These are phyloP conservation scores for Seira ritae DNA, from an alignment of 2,888 invertebrate genomes.

Conservation along the genomic window DNA sequence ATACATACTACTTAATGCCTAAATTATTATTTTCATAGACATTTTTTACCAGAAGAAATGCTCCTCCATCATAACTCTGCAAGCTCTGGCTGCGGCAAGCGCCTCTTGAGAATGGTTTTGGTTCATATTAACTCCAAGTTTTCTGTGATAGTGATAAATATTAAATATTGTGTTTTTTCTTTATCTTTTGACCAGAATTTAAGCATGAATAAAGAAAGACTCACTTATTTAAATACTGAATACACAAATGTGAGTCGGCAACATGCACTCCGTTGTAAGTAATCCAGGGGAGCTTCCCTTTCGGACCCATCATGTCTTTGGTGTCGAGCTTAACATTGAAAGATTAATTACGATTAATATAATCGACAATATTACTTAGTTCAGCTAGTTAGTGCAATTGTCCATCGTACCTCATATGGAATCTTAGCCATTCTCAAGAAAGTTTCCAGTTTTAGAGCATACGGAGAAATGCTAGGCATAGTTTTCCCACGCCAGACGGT, in stretches of 20 bases:
- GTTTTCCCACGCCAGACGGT: constrained; percentile 25
- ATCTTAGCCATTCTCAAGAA: constrained; percentile 48
- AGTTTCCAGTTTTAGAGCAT: constrained; percentile 55
- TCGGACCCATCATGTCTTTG: constrained; percentile 74
- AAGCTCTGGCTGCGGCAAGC: constrained; percentile 74
- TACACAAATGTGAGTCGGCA: constrained; percentile 75
- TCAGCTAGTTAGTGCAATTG: not conserved
- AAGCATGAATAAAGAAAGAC: not conserved
- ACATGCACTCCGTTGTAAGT: constrained; percentile 74
- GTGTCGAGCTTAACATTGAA: constrained; percentile 74
- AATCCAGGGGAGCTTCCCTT: constrained; percentile 76
- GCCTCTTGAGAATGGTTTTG: constrained; percentile 73
- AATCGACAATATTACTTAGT: not conserved
- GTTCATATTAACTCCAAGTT: constrained; percentile 74
- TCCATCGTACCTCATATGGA: constrained; percentile 35
- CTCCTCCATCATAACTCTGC: constrained; percentile 75
- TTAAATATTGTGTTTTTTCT: not conserved
- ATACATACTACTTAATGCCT: not conserved
- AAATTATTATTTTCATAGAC: not conserved
- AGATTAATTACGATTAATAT: not conserved
- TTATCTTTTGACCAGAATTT: not conserved
- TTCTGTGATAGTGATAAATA: constrained; percentile 69
- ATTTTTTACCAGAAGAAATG: constrained; percentile 75
- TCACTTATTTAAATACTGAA: constrained; percentile 74
- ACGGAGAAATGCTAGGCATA: constrained; percentile 34